Base-by-base conservation (phyloP, 2,888 invertebrate genomes). In the Idaea straminata region DNA sequence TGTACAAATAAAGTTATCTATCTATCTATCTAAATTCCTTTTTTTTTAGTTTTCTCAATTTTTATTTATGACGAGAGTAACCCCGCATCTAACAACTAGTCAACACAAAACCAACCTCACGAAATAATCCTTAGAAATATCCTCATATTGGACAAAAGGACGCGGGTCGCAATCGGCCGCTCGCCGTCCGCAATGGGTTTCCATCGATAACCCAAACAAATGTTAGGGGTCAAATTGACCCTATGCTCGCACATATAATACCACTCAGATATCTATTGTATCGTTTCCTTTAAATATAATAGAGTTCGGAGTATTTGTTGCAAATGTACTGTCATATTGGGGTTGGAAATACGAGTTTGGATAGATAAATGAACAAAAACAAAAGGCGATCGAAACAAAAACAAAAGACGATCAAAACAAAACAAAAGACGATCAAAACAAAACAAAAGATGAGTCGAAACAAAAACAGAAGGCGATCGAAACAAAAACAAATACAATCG, bases 91-190 rank as follows among this genome's bases (percentile, higher is more conserved):
- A 47, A 47, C 13, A 47, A 47, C 47, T 7, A 47, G 47, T 47
- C 47, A 47, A 47, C 10, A 47, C 7, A 47, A 47, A 47, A 47
- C 47, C 47, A 47, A 13, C 47, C 10, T 47, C 47, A 47, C 47
- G 47, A 47, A 47, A 47, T 47, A 47, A 47, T 47, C 47, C 47
- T 47, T 47, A 47, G 47, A 47, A 47, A 47, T 47, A 47, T 47
- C 47, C 47, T 47, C 47, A 47, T 47, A 47, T 47, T 13, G 7
- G 47, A 47, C 47, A 47, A 47, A 47, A 47, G 47, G 47, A 47
- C 47, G 7, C 10, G 47, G 47, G 47, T 47, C 47, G 13, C 47
- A 7, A 47, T 47, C 47, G 47, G 47, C 47, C 10, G 47, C n/a
- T n/a, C 25, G 25, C 13, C 47, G 47, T 47, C 47, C 47, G 47